A percentile compares a stretch with the other conserved stretches of the same genome.
These are phyloP conservation scores for Enteromius thamalakanensis DNA, from an alignment of 2,797 vertebrate genomes.

Conservation along the genomic window DNA sequence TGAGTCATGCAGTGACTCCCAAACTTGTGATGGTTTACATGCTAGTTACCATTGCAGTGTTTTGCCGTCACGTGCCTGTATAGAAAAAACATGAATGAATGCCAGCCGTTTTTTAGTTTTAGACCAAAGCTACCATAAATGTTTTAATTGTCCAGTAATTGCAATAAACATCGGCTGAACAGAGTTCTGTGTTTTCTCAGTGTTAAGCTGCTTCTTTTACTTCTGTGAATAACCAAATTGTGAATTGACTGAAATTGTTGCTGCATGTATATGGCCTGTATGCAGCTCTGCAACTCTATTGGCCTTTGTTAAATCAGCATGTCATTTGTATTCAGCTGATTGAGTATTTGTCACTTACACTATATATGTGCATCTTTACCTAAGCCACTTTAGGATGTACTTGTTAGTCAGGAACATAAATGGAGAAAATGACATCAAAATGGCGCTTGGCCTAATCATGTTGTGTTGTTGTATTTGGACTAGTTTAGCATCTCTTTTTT, in stretches of 20 bases:
- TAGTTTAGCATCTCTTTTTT: neutral
- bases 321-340: slow-evolving; percentile 1
- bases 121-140: slow-evolving; percentile 5
- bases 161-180: neutral
- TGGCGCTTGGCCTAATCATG: neutral
- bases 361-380: neutral
- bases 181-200: neutral
- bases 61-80: neutral
- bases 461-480: slow-evolving; percentile 4
- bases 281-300: neutral
- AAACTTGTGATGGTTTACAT: slow-evolving; percentile 14
- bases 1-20: slow-evolving; percentile 1
- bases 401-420: neutral
- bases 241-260: slow-evolving; percentile 6
- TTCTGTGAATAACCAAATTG: slow-evolving; percentile 11
- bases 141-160: slow-evolving; percentile 17
- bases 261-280: slow-evolving; percentile 19
- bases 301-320: slow-evolving; percentile 9
- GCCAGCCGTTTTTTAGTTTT: neutral
- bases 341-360: slow-evolving; percentile 11
- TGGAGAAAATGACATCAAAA: slow-evolving; percentile 9
- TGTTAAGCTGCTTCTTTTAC: slow-evolving; percentile 3
- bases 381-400: neutral
- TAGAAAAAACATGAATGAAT: neutral
- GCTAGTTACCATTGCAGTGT: neutral